Conservation (phyloP, 2,797 vertebrate genomes). For the Alcedo atthis region DNA sequence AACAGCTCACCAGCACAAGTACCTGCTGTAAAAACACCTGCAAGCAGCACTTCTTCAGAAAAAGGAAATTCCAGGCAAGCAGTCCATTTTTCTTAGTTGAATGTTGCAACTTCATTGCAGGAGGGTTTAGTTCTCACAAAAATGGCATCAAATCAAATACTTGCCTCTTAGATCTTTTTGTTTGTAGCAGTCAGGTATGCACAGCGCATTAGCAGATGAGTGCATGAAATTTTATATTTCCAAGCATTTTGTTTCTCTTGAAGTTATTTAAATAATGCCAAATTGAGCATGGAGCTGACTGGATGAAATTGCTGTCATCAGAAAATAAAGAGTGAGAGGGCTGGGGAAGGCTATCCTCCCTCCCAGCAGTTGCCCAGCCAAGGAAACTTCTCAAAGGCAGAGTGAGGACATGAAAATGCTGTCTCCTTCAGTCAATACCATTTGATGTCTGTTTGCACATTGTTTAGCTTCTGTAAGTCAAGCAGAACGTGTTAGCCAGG, state of each 20-base stretch:
- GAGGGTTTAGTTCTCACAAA: background rate
- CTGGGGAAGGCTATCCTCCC: background rate
- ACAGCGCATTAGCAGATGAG: background rate
- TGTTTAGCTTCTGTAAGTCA: background rate
- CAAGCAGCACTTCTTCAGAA: background rate
- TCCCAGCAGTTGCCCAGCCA: background rate
- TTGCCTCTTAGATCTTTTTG: constrained; percentile 6
- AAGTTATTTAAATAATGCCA: constrained; percentile 48
- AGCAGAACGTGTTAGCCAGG: background rate
- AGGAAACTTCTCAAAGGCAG: background rate
- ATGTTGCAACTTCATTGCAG: background rate
- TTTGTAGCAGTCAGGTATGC: background rate
- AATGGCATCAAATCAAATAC: background rate
- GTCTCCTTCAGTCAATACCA: background rate
- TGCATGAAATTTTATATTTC: constrained; percentile 8
- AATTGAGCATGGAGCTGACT: constrained; percentile 56
- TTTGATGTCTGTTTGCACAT: background rate
- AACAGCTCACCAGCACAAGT: background rate
- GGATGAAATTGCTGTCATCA: constrained; percentile 13
- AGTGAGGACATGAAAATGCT: background rate
- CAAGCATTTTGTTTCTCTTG: constrained; percentile 30
- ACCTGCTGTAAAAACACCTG: background rate
- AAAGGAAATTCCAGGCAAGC: background rate
- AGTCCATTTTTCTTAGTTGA: background rate
- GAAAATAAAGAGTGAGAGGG: background rate